Base-by-base conservation (phyloP, 2,888 invertebrate genomes). In the Netelia melanura region DNA sequence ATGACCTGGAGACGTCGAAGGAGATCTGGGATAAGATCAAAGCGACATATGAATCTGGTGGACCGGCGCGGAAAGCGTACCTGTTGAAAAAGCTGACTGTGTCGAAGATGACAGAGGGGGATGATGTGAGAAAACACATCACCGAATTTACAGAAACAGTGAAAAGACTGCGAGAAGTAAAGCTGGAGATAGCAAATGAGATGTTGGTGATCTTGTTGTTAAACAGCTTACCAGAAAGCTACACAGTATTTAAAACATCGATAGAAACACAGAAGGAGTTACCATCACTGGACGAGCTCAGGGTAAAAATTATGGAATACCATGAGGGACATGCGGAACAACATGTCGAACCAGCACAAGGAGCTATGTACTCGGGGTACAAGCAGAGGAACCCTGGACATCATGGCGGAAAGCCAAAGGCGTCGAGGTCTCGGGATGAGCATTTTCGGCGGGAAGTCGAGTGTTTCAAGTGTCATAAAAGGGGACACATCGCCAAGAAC, bases 51-150 rank as follows among this genome's bases (percentile, higher is more conserved):
- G 68, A 86, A 38, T 86, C 87, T 10, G 68, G 65, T 10, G 85
- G 88, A 9, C 87, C 85, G 1, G 86, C 87, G 70, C 71, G 84
- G 52, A 87, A 76, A 70, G 76, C 65, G 61, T 23, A 3, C 0
- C 8, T 87, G 21, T 58, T 88, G 56, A 86, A 87, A 25, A 85
- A 71, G 25, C 30, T 84, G 11, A 80, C 76, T 1, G 38, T 86
- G 14, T 44, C 84, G 11, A 58, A 67, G 30, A 85, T 88, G 87
- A 54, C 14, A 58, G 77, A 83, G 21, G 82, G 56, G 6, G 86
- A 78, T 17, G 85, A 88, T 30, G 56, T 87, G 25, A 74, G 79
- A 38, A 85, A 86, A 62, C 85, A 88, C 56, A 48, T 85, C 10
- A 14, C 77, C 9, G 84, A 85, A 17, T 87, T 86, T 9, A 67